Base-by-base conservation (phyloP, 2,113 vertebrate genomes). In the Dasypus novemcinctus region DNA sequence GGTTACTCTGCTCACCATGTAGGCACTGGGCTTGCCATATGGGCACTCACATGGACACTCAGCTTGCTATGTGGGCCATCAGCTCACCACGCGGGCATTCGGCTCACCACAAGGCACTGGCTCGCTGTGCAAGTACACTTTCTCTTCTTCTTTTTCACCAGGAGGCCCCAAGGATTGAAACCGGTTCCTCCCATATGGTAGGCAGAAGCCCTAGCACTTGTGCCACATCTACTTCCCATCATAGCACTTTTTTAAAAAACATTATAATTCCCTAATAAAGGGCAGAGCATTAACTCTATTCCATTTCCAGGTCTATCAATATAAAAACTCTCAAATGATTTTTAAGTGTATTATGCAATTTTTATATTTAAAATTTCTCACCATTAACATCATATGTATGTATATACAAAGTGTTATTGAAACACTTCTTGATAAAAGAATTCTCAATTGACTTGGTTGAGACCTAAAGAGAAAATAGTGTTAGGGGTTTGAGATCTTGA, bases 311-410 rank as follows among this genome's bases (percentile, higher is more conserved):
- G 41, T 91, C 49, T 78, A 23, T 90, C 7, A 84, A 71, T 80
- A 78, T 63, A 80, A 83, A 96, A 87, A 87, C 87, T 71, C 71
- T 36, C 57, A 66, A 91, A 64, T 93, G 57, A 95, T 81, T 89
- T 89, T 54, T 7, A 91, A 85, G 21, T 31, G 12, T 85, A 3
- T 95, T 92, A 29, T 66, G 27, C 36, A 82, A 91, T 81, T 82
- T 82, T 94, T 91, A 49, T 95, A 52, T 86, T 93, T 93, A 63
- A 75, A 88, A 20, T 74, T 18, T 96, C 57, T 61, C n/a, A 91
- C 36, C 33, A 54, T 75, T 5, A 71, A 15, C 27, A 54, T 90
- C 29, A 52, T 69, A 54, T 69, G 13, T 57, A 23, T 49, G 2
- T 80, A 31, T 71, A 54, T 59, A 76, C 36, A 63, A 57, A 76